Base-by-base conservation (phyloP, 2,113 vertebrate genomes). In the Struthio camelus region DNA sequence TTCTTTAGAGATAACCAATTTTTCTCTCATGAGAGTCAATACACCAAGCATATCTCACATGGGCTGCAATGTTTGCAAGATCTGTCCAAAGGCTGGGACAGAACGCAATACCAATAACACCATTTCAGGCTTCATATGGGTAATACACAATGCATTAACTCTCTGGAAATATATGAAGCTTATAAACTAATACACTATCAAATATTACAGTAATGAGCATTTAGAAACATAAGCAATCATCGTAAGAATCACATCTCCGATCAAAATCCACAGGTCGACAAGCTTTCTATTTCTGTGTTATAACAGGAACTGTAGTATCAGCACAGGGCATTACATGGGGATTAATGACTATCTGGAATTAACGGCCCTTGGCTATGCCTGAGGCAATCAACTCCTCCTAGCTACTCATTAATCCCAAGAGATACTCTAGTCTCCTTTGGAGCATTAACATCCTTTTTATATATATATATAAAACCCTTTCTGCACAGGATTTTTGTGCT, bases 261-360 rank as follows among this genome's bases (percentile, higher is more conserved):
- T 72, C 65, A 34, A 90, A 92, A 66, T 69, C 30, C 51, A 76
- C 4, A 81, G 51, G 51, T 69, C 75, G 58, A 27, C 38, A 84
- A 78, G 42, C 59, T 83, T 93, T 64, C 77, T 48, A 12, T 61
- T 94, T 90, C 75, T 81, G 38, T 65, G 20, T n/a, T 72, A 10
- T 75, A 89, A 80, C 27, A 81, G 89, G n/a, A 94, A 87, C 51
- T 46, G 50, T 78, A 56, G 90, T 80, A 96, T 44, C 64, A 89
- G 65, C 93, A 77, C 6, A 79, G 75, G 85, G 93, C 95, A 88
- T 94, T 94, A 96, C 61, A 85, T 19, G 7, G 66, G 79, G 92
- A 95, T 95, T 94, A 97, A 95, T 80, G 92, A 93, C 89, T 93
- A 73, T 80, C 62, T 93, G 66, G 59, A 83, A 95, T 95, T 92